phyloP scores from a whole-genome alignment of 2,888 invertebrate species.

The Eucera pruinosa region DNA sequence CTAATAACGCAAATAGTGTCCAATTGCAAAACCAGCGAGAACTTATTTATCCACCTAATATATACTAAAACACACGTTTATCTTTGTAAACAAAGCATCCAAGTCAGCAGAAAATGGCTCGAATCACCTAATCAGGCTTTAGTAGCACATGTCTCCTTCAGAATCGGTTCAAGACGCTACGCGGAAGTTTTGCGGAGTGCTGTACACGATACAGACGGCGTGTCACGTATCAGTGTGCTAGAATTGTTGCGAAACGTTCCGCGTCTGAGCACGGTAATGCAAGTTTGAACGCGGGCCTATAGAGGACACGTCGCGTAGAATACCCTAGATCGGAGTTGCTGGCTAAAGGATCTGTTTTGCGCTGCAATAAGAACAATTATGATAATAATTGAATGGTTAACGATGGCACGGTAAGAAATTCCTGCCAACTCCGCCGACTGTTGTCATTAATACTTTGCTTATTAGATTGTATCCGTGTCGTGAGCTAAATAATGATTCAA shows the following conservation, averaged over 20 bases:
- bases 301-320: slow-evolving; percentile 14
- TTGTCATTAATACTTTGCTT: slow-evolving; percentile 48
- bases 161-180: slow-evolving; percentile 6
- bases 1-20: too few relatives aligned
- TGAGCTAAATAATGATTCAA: slow-evolving; percentile 29
- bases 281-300: slow-evolving; percentile 60
- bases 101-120: too few relatives aligned
- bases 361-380: slow-evolving; percentile 55
- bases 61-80: too few relatives aligned
- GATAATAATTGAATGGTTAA: slow-evolving; percentile 58
- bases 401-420: slow-evolving; percentile 44
- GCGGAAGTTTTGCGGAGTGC: slow-evolving; percentile 21
- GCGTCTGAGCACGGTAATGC: slow-evolving; percentile 68
- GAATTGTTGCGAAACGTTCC: slow-evolving; percentile 70
- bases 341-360: slow-evolving; percentile 44
- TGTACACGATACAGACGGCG: slow-evolving; percentile 25
- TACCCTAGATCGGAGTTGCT: not conserved
- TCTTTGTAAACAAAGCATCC: too few relatives aligned
- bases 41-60: too few relatives aligned
- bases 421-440: slow-evolving; percentile 42
- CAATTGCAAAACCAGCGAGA: too few relatives aligned
- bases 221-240: slow-evolving; percentile 42
- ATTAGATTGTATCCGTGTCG: slow-evolving; percentile 35
- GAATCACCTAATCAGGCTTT: too few relatives aligned
- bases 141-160: not conserved